Evolutionary conservation across 1,140 invertebrate genomes (phyloP).

Genomic region (Mesaphorura yosii): DNA sequence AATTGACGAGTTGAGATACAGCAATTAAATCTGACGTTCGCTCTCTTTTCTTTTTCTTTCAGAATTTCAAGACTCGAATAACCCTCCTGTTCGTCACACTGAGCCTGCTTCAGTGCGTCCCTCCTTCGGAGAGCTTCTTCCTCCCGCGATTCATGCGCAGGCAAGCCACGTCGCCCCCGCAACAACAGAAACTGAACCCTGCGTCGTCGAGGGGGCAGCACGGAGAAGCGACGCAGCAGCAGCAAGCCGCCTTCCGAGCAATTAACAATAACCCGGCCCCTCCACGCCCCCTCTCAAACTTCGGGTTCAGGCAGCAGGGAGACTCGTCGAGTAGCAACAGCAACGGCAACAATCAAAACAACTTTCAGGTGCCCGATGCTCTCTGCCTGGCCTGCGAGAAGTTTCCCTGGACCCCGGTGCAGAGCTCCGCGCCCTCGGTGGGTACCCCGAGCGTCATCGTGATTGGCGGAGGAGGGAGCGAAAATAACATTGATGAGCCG

Average conservation of each 20-base stretch:
- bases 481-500: too few species aligned
- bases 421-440: too few species aligned
- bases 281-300: not conserved
- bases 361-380: conserved; percentile 20
- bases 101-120: not conserved
- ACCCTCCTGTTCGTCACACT: not conserved
- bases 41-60: too few species aligned
- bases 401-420: conserved; percentile 30
- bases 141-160: conserved; percentile 2
- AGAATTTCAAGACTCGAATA: too few species aligned
- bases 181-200: not conserved
- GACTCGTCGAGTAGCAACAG: not conserved
- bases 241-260: not conserved
- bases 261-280: not conserved
- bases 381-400: conserved; percentile 28
- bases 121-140: not conserved
- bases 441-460: too few species aligned
- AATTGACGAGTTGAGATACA: too few species aligned
- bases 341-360: not conserved
- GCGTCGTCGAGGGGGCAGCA: not conserved
- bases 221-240: not conserved
- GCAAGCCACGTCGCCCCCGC: not conserved
- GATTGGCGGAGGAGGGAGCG: too few species aligned
- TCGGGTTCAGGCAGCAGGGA: too few species aligned
- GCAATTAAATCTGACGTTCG: too few species aligned